Conservation (phyloP, 2,113 vertebrate species). For the Empidonax alnorum region DNA sequence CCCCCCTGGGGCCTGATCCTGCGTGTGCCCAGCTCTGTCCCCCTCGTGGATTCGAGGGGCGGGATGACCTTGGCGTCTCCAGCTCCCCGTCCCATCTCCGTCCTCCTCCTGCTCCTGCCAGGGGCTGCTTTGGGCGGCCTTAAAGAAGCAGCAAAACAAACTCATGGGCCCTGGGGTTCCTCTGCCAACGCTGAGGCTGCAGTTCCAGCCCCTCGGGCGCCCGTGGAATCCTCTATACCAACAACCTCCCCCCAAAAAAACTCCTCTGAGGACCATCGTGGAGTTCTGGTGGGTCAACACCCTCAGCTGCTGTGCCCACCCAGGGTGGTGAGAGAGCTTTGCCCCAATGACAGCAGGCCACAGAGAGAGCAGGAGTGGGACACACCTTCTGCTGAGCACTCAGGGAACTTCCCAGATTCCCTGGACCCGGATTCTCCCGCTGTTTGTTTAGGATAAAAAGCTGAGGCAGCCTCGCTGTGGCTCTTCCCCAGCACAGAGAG, state of each 20-base stretch:
- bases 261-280: rapidly evolving
- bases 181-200: not conserved
- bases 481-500: not conserved
- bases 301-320: not conserved
- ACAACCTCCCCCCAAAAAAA: not conserved
- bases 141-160: not conserved
- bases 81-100: not conserved
- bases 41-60: not conserved
- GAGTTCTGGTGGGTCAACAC: not conserved
- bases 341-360: not conserved
- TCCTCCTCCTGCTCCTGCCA: not conserved
- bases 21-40: not conserved
- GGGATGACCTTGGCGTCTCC: not conserved
- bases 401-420: not conserved
- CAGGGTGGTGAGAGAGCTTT: not conserved
- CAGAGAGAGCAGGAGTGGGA: not conserved
- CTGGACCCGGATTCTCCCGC: not conserved
- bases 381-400: not conserved
- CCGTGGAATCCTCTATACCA: not conserved
- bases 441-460: not conserved
- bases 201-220: rapidly evolving
- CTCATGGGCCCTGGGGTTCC: not conserved
- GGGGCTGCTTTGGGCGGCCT: not conserved
- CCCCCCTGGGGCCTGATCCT: not conserved
- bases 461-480: rapidly evolving